phyloP scores from a whole-genome alignment of 2,113 vertebrate species.

The Talpa occidentalis region DNA sequence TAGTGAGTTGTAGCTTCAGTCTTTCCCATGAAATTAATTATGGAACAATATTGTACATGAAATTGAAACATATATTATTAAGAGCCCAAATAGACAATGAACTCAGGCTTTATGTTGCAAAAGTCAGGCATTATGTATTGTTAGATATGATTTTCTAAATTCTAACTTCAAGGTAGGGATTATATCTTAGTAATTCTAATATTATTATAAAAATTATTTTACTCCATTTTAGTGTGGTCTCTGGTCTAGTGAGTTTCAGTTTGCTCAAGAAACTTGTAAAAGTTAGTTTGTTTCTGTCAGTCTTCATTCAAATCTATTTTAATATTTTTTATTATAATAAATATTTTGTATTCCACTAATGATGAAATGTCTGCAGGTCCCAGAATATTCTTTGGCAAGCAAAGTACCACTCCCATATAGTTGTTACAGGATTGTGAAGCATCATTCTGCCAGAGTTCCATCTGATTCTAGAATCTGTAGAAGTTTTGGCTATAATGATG shows the following conservation, averaged over 20 bases:
- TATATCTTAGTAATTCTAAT: not conserved
- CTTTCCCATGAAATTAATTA: not conserved
- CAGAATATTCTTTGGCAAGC: not conserved
- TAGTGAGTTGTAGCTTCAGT: not conserved
- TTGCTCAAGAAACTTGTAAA: not conserved
- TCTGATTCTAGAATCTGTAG: not conserved
- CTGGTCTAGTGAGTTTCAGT: not conserved
- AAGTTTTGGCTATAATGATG: not conserved
- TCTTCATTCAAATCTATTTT: not conserved
- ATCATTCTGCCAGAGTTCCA: not conserved
- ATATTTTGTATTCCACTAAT: not conserved
- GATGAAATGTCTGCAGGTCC: not conserved
- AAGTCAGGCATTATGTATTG: not conserved
- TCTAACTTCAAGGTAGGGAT: conserved; percentile 20
- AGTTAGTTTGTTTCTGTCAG: not conserved
- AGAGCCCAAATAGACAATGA: not conserved
- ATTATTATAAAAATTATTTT: not conserved
- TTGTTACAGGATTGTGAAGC: not conserved
- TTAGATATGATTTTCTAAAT: not conserved
- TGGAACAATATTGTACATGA: not conserved
- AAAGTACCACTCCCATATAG: not conserved
- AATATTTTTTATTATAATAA: not conserved
- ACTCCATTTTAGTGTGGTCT: not conserved
- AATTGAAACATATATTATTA: not conserved
- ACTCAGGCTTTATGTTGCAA: not conserved